These are phyloP conservation scores for Onychostruthus taczanowskii DNA, from an alignment of 2,113 vertebrate genomes.

Conservation along the genomic window DNA sequence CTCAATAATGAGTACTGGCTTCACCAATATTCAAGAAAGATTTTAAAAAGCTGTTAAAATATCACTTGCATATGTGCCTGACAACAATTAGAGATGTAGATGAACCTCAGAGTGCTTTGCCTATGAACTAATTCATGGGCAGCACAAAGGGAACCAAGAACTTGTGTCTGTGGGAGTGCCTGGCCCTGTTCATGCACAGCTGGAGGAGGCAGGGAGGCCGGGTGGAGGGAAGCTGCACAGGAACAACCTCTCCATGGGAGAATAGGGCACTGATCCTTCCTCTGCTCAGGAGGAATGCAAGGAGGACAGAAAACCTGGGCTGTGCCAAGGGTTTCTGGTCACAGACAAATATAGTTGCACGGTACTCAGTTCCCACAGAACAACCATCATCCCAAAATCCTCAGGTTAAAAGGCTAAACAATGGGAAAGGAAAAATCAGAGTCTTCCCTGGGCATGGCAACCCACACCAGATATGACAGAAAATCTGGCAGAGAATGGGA, in stretches of 20 bases:
- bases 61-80: background rate
- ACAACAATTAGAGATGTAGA: background rate
- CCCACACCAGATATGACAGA: background rate
- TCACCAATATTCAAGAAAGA: background rate
- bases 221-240: background rate
- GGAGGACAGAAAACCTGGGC: background rate
- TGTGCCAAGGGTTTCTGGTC: background rate
- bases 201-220: background rate
- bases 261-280: background rate
- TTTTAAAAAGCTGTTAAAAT: conserved; percentile 10
- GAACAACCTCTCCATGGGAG: accelerated
- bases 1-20: background rate
- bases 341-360: background rate
- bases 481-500: background rate
- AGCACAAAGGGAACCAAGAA: background rate
- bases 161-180: background rate
- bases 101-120: background rate
- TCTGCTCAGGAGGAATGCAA: background rate
- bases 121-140: background rate
- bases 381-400: background rate
- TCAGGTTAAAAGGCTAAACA: background rate
- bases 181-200: background rate
- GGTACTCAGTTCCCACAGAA: background rate
- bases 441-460: background rate
- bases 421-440: background rate